Base-by-base conservation (phyloP, 1,140 invertebrate genomes). In the Brachionus sp. region DNA sequence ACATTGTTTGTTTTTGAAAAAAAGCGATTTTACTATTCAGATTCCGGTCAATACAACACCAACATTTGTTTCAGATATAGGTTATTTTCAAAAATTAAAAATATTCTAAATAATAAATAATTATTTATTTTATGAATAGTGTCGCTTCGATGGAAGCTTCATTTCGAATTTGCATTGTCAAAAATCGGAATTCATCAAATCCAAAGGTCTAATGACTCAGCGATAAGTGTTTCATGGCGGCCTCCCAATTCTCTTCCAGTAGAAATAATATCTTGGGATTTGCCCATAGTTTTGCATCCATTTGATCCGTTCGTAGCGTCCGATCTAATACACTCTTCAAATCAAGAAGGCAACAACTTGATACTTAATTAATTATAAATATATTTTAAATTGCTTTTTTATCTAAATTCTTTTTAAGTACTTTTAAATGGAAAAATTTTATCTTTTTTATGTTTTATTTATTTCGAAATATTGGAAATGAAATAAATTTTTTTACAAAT, bases 211-310 rank as follows among this genome's bases (percentile, higher is more conserved):
- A 85, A 83, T 62, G 85, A 86, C 37, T 85, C 87, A 19, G 86
- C 90, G 33, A 89, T 90, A n/a, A 91, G 90, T 46, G 88, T 89
- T 35, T 91, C 92, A 80, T 95, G 95, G 93, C 93, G 93, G 86
- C 95, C 94, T 19, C 95, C 95, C 0, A 89, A 92, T 5, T 92
- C 92, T 84, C 88, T 98, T 13, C 92, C 95, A 23, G 95, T 98
- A 77, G 95, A 98, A 89, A 98, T 96, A 9, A 97, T 98, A 95
- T 93, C 97, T 2, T 98, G 96, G 96, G 95, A 97, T 90, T 90
- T 98, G 33, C 96, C 96, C 3, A 93, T 98, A 35, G 57, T 66
- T 5, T 62, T 82, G 10, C 57, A 44, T 44, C 80, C 80, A 25
- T 66, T 44, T 42, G 57, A 82, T 53, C 80, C 80, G 44, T 82